Conservation (phyloP, 2,797 vertebrate species). For the Meda fulgida region DNA sequence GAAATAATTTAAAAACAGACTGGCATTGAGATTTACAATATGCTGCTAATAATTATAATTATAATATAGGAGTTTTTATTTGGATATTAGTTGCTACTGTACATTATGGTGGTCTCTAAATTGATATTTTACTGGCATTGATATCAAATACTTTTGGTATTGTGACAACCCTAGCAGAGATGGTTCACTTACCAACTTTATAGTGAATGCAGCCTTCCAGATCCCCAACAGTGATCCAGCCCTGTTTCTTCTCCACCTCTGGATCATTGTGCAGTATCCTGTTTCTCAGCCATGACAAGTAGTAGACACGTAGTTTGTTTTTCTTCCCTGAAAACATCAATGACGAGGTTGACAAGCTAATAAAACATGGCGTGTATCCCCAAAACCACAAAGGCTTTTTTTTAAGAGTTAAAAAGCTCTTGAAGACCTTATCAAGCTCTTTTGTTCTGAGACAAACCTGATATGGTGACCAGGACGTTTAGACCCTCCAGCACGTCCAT, state of each 20-base stretch:
- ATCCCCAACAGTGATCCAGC: conserved; percentile 96
- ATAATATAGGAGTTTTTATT: neutral
- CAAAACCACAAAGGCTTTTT: conserved; percentile 8
- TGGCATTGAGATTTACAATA: neutral
- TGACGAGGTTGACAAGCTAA: neutral
- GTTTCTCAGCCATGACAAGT: conserved; percentile 97
- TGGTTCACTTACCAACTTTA: conserved; percentile 90
- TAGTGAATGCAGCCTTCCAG: conserved; percentile 98
- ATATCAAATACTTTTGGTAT: neutral
- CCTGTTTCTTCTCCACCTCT: conserved; percentile 98
- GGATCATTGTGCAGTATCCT: conserved; percentile 97
- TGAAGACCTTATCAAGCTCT: neutral
- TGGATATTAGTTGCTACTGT: neutral
- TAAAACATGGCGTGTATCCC: neutral
- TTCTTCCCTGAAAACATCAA: conserved; percentile 85
- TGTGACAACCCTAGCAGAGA: neutral
- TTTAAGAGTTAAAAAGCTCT: too few species aligned
- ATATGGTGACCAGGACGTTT: conserved; percentile 97
- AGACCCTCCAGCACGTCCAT: conserved; percentile 98
- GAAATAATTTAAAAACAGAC: neutral
- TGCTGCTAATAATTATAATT: neutral
- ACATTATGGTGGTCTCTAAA: neutral
- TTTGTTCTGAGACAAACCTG: conserved; percentile 77
- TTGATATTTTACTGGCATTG: neutral
- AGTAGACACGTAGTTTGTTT: conserved; percentile 97